Percentiles rank a stretch among this genome's conserved stretches.
Evolutionary conservation across 2,113 vertebrate genomes (phyloP).

Genomic region (Otocyon megalotis): DNA sequence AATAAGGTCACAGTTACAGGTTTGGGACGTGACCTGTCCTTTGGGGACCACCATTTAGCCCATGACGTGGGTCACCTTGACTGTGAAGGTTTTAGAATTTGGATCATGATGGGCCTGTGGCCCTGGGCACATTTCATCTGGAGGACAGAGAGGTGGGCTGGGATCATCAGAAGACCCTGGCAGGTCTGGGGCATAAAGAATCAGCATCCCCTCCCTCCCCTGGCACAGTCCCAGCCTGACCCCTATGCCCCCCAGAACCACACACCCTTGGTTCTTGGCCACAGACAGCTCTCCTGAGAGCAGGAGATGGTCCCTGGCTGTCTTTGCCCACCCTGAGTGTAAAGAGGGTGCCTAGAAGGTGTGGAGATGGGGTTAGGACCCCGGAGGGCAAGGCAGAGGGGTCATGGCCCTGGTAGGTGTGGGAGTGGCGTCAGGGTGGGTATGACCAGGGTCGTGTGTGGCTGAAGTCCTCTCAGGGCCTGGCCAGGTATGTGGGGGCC

Average conservation of each 20-base stretch:
- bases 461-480: neutral
- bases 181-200: neutral
- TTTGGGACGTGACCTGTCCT: too few relatives aligned
- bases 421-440: too few relatives aligned
- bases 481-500: neutral
- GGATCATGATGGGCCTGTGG: neutral
- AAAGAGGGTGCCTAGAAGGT: neutral
- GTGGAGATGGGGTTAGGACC: neutral
- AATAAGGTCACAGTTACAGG: neutral
- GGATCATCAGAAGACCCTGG: neutral
- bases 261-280: fast-evolving
- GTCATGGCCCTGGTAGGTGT: neutral
- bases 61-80: too few relatives aligned
- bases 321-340: neutral
- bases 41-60: neutral
- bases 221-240: neutral
- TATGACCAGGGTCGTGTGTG: neutral
- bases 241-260: neutral
- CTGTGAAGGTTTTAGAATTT: neutral
- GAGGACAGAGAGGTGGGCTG: neutral
- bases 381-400: neutral
- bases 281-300: neutral
- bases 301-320: fast-evolving
- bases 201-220: neutral
- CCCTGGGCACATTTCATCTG: neutral